Percentiles rank a stretch among this genome's conserved stretches.
Conservation (phyloP, 2,888 invertebrate species). For the Drosophila imparisetae region DNA sequence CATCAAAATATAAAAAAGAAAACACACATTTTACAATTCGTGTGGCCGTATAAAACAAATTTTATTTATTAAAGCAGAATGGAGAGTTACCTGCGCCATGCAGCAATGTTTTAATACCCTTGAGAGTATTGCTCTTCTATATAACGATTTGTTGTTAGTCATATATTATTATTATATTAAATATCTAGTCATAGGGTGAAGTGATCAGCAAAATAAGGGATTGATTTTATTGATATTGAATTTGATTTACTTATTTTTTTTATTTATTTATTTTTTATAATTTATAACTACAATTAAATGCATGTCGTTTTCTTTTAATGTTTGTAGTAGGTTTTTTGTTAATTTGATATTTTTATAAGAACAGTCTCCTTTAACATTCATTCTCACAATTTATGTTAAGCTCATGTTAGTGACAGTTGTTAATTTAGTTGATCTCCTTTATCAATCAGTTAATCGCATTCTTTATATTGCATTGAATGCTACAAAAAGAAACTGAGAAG, state of each 20-base stretch:
- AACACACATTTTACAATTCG: slow-evolving; percentile 23
- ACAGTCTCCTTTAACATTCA: background rate
- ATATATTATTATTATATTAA: background rate
- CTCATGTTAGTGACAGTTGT: background rate
- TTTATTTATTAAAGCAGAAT: slow-evolving; percentile 40
- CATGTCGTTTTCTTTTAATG: background rate
- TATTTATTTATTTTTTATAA: background rate
- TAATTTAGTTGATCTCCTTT: too few species aligned
- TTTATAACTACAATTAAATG: background rate
- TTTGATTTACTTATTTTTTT: background rate
- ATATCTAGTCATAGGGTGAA: background rate
- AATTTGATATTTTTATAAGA: background rate
- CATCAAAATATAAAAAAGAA: slow-evolving; percentile 21
- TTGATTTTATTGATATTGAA: background rate
- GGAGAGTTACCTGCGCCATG: background rate
- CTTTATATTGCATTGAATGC: background rate
- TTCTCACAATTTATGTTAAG: background rate
- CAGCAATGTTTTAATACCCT: slow-evolving; percentile 9
- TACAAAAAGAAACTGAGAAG: background rate
- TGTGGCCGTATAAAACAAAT: slow-evolving; percentile 36
- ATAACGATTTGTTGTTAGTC: background rate
- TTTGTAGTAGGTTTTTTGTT: background rate
- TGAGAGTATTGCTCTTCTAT: background rate
- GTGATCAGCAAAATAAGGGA: background rate
- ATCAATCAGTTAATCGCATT: background rate